Evolutionary conservation across 2,113 vertebrate species (phyloP).

Genomic region (Myotis davidii): DNA sequence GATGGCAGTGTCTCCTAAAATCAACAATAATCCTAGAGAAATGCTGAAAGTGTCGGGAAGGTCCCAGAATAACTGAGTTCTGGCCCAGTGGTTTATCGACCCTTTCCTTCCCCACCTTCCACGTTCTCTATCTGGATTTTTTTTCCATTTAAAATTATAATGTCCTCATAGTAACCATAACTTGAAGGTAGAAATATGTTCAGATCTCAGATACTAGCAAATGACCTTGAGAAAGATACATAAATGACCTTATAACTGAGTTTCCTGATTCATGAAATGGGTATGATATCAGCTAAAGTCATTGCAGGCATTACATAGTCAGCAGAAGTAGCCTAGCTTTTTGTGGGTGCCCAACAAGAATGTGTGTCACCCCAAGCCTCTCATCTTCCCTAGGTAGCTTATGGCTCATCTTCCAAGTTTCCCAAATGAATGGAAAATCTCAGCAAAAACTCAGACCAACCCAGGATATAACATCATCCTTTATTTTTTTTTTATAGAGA

Average conservation of each 20-base stretch:
- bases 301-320: background rate
- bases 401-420: background rate
- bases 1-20: background rate
- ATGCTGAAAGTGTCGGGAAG: background rate
- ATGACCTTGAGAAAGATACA: background rate
- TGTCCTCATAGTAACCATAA: background rate
- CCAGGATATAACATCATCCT: background rate
- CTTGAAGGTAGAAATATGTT: background rate
- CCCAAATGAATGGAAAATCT: slow-evolving; percentile 10
- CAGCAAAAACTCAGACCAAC: background rate
- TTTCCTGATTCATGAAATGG: background rate
- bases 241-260: background rate
- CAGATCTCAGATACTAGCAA: background rate
- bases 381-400: background rate
- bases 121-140: background rate
- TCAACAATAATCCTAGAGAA: background rate
- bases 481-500: background rate
- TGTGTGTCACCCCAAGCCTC: background rate
- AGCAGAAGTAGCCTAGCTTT: background rate
- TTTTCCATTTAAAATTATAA: background rate
- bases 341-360: background rate
- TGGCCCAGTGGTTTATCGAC: background rate
- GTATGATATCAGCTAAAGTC: background rate
- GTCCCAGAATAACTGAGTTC: background rate
- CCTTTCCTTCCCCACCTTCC: background rate